Percentiles rank a stretch among this genome's conserved stretches.
These are phyloP conservation scores for Darevskia mixta DNA, from an alignment of 2,797 vertebrate species.

Conservation along the genomic window DNA sequence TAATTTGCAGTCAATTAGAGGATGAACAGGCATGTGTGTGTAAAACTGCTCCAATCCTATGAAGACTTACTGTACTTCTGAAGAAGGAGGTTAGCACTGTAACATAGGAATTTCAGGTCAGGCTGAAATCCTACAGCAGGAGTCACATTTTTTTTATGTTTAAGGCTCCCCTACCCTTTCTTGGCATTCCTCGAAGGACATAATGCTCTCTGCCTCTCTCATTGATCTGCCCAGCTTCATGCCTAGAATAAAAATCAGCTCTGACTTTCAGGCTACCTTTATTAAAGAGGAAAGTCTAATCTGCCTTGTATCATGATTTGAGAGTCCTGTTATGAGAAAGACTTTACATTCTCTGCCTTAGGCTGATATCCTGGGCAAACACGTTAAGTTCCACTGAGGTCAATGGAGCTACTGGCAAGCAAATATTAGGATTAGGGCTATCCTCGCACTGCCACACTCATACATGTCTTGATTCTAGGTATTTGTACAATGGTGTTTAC, in stretches of 20 bases:
- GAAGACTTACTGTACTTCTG: background rate
- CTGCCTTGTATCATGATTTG: background rate
- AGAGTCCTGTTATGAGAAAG: background rate
- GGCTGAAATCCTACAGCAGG: no score
- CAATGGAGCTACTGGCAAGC: background rate
- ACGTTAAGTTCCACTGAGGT: background rate
- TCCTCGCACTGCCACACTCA: background rate
- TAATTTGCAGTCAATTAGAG: background rate
- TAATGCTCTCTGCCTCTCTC: background rate
- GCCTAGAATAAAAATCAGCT: background rate
- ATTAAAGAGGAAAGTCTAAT: background rate
- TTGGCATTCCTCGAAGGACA: background rate
- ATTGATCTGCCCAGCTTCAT: background rate
- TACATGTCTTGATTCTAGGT: background rate
- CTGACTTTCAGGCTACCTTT: background rate
- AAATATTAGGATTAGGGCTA: background rate
- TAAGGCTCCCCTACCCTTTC: background rate
- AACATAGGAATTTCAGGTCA: no score
- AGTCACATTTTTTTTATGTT: background rate
- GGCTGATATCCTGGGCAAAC: background rate
- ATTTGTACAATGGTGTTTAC: slow-evolving; percentile 2
- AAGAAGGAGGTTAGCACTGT: no score
- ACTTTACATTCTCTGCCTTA: background rate
- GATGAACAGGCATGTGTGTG: background rate
- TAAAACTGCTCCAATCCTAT: background rate